These are phyloP conservation scores for Carollia perspicillata DNA, from an alignment of 2,113 vertebrate species.

Conservation along the genomic window DNA sequence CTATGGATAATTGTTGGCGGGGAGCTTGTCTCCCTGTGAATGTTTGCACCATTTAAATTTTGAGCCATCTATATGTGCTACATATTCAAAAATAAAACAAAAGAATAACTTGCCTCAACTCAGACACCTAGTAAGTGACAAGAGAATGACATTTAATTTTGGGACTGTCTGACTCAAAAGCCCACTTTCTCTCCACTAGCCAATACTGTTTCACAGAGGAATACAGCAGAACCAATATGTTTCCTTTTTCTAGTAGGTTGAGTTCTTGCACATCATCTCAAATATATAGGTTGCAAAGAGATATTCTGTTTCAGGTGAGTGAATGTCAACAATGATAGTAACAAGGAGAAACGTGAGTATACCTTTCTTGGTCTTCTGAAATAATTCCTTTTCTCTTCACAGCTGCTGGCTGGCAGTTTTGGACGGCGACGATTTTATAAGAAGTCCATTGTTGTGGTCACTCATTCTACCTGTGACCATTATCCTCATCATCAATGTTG, in stretches of 20 bases:
- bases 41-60: background rate
- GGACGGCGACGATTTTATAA: conserved; percentile 9
- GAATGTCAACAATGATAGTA: background rate
- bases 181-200: background rate
- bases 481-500: conserved; percentile 76
- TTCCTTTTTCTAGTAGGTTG: background rate
- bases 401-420: conserved; percentile 82
- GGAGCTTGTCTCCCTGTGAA: background rate
- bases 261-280: background rate
- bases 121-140: background rate
- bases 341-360: background rate
- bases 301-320: background rate
- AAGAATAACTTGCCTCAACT: conserved; percentile 11
- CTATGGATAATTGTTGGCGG: background rate
- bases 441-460: conserved; percentile 78
- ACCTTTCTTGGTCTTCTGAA: conserved; percentile 4
- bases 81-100: background rate
- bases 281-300: background rate
- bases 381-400: conserved; percentile 29
- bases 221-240: background rate
- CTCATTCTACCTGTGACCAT: conserved; percentile 78
- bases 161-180: background rate
- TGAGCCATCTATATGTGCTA: background rate
- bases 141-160: background rate
- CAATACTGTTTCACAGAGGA: background rate